A percentile compares a stretch with the other conserved stretches of the same genome.
Evolutionary conservation across 2,797 vertebrate genomes (phyloP).

Genomic region (Ptychadena robeensis): DNA sequence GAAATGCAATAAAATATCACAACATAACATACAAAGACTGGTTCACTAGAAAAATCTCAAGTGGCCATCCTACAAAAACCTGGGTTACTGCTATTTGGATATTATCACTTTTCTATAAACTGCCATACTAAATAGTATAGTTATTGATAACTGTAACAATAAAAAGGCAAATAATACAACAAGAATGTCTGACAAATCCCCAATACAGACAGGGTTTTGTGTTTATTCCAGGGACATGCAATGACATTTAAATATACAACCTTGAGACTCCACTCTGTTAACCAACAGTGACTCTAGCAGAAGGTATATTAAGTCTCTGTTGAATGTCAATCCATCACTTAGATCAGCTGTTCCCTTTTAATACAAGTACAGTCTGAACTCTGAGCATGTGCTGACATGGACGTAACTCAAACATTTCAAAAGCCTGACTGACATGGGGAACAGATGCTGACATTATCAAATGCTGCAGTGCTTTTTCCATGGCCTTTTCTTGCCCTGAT

Average conservation of each 20-base stretch:
- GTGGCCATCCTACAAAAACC: not conserved
- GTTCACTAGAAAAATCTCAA: too few species aligned
- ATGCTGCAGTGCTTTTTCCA: conserved; percentile 86
- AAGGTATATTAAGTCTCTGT: conserved; percentile 73
- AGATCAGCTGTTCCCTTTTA: conserved; percentile 80
- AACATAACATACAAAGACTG: not conserved
- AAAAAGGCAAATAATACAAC: too few species aligned
- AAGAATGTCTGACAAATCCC: too few species aligned
- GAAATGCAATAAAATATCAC: not conserved
- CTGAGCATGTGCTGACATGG: conserved; percentile 84
- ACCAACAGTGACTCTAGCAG: conserved; percentile 62
- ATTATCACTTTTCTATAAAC: not conserved
- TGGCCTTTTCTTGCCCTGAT: conserved; percentile 91
- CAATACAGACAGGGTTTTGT: not conserved
- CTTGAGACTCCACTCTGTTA: not conserved
- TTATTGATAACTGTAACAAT: not conserved
- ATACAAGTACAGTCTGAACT: conserved; percentile 77
- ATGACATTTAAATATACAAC: not conserved
- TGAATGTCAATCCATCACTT: conserved; percentile 79
- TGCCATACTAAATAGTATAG: not conserved
- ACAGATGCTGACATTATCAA: conserved; percentile 99
- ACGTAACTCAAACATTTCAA: conserved; percentile 81
- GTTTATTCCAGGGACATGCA: not conserved
- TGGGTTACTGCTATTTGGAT: not conserved
- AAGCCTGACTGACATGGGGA: conserved; percentile 91